Evolutionary conservation across 2,888 invertebrate genomes (phyloP).

Genomic region (Diarsia rubi): DNA sequence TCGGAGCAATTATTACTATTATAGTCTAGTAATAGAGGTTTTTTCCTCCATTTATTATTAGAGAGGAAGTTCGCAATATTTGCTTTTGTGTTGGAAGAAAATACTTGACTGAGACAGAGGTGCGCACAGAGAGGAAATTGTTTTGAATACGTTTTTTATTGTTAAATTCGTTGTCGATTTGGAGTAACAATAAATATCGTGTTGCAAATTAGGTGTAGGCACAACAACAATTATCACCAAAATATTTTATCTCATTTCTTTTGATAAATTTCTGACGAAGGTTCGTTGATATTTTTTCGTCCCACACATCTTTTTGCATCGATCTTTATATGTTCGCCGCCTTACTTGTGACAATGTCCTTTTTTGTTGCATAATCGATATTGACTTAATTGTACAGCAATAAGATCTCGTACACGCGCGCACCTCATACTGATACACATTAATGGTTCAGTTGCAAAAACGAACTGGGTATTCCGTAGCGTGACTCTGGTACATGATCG

Average conservation of each 20-base stretch:
- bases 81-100: conserved; percentile 29
- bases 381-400: conserved; percentile 66
- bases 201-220: not conserved
- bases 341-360: conserved; percentile 42
- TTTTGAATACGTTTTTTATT: not conserved
- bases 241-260: conserved; percentile 25
- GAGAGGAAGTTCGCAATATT: conserved; percentile 43
- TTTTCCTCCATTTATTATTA: conserved; percentile 49
- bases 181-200: not conserved
- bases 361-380: conserved; percentile 63
- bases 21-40: conserved; percentile 37
- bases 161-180: not conserved
- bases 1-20: conserved; percentile 45
- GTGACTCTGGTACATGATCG: conserved; percentile 50
- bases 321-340: conserved; percentile 46
- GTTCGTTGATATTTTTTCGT: conserved; percentile 23
- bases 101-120: conserved; percentile 2
- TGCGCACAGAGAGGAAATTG: not conserved
- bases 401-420: conserved; percentile 61
- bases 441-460: conserved; percentile 62
- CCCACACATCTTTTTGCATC: conserved; percentile 51
- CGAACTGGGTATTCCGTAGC: conserved; percentile 61
- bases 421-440: conserved; percentile 55
- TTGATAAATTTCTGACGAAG: conserved; percentile 18
- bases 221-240: conserved; percentile 10